phyloP scores from a whole-genome alignment of 2,888 invertebrate species.

The Aricia artaxerxes region DNA sequence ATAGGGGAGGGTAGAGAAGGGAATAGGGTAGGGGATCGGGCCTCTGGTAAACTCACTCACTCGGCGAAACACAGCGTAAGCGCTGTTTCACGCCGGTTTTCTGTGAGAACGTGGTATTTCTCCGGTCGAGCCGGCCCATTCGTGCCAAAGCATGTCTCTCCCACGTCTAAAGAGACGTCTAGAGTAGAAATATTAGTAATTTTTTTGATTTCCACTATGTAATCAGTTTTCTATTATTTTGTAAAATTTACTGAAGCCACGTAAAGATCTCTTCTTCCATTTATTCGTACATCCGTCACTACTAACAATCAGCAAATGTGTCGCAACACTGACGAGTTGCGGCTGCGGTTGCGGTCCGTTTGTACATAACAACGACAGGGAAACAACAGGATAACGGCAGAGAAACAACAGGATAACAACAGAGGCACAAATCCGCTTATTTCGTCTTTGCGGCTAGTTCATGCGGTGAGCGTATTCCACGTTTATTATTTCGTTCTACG shows the following conservation, averaged over 20 bases:
- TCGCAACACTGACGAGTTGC: neutral
- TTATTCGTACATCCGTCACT: neutral
- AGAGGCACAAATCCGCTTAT: slow-evolving; percentile 23
- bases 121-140: no score
- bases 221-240: neutral
- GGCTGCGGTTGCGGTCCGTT: slow-evolving; percentile 12
- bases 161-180: no score
- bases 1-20: no score
- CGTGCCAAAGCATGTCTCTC: no score
- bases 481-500: neutral
- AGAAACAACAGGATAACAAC: slow-evolving; percentile 1
- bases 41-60: no score
- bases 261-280: neutral
- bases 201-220: no score
- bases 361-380: slow-evolving; percentile 15
- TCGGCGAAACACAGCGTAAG: no score
- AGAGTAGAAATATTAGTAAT: no score
- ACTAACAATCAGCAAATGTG: slow-evolving; percentile 14
- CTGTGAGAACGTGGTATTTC: no score
- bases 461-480: neutral
- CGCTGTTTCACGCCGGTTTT: no score
- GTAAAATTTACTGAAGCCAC: neutral
- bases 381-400: neutral
- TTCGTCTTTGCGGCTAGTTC: slow-evolving; percentile 17
- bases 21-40: no score